Evolutionary conservation across 1,140 invertebrate species (phyloP), one percentile per base, ranked within the genome.

Genomic region (Heliconius himera): DNA sequence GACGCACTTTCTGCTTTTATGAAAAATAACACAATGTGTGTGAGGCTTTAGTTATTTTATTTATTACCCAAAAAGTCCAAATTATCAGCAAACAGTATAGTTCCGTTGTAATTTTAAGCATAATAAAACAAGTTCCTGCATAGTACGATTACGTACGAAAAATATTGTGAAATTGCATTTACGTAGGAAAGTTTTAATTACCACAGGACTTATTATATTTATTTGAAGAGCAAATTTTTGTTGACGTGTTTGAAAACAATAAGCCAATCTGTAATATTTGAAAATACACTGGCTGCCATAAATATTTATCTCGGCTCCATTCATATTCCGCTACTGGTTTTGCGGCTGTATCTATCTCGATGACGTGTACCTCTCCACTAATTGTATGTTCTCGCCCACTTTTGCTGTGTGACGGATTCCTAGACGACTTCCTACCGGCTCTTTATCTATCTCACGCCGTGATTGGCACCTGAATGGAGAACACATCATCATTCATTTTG

Each of bases 381-480:
- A 92, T 92, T 91, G 86, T 87, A 80, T 86, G 81, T 83, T 88
- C 84, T 88, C 90, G 89, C 90, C 90, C 88, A 92, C 90, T 86
- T 80, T 54, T 78, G 75, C 81, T 85, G 81, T 85, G 85, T 88
- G 87, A 90, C 87, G 87, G 87, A 88, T 85, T 84, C 82, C 83
- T 81, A 84, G 82, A 81, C 83, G 82, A 80, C 83, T 90, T 89
- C 90, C 84, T 88, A 82, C 81, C 81, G 77, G 66, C 85, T 77
- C 82, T 86, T 81, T 82, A 84, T 84, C 84, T 85, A 85, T 80
- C 85, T 88, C 81, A 85, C 76, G 79, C 79, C 82, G 79, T 88
- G 90, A 92, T 87, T 91, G 87, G 84, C 87, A 85, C 85, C 81
- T 90, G 82, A 87, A 92, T 90, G 82, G 83, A 76, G 66, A 75